A percentile compares a stretch with the other conserved stretches of the same genome.
Evolutionary conservation across 2,113 vertebrate species (phyloP).

Genomic region (Tricholaema leucomelas): DNA sequence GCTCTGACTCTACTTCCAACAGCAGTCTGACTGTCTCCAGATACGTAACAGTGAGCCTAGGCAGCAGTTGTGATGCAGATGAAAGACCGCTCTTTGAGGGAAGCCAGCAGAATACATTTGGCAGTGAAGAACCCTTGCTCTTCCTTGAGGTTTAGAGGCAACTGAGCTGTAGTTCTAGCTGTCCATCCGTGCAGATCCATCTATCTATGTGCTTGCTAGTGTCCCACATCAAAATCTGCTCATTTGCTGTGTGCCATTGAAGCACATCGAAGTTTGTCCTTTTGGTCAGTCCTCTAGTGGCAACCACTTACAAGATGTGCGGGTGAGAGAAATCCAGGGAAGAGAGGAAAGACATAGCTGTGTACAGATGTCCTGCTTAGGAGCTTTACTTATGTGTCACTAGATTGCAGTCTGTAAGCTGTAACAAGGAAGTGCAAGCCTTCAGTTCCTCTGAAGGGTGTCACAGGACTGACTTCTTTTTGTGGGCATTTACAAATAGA

Average conservation of each 20-base stretch:
- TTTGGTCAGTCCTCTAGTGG: not conserved
- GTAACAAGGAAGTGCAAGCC: not conserved
- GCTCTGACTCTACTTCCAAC: not conserved
- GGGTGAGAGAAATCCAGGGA: not conserved
- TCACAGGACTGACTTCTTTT: not conserved
- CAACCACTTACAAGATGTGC: not conserved
- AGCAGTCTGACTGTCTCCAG: not conserved
- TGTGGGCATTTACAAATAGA: not conserved
- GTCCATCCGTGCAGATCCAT: not conserved
- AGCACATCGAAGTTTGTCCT: not conserved
- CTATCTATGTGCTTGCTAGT: not conserved
- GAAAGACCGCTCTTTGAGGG: not conserved
- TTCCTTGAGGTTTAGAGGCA: not conserved
- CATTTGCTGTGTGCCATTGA: not conserved
- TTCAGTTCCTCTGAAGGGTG: not conserved
- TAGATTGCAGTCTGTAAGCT: not conserved
- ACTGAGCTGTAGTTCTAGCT: not conserved
- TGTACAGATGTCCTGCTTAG: not conserved
- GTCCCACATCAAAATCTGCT: not conserved
- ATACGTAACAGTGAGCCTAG: not conserved
- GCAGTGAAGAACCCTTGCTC: not conserved
- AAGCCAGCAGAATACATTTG: not conserved
- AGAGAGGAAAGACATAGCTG: not conserved
- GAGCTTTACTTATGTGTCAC: not conserved
- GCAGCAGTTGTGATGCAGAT: not conserved